These are phyloP conservation scores for Xerus rutilus DNA, from an alignment of 2,797 vertebrate genomes.

Conservation along the genomic window DNA sequence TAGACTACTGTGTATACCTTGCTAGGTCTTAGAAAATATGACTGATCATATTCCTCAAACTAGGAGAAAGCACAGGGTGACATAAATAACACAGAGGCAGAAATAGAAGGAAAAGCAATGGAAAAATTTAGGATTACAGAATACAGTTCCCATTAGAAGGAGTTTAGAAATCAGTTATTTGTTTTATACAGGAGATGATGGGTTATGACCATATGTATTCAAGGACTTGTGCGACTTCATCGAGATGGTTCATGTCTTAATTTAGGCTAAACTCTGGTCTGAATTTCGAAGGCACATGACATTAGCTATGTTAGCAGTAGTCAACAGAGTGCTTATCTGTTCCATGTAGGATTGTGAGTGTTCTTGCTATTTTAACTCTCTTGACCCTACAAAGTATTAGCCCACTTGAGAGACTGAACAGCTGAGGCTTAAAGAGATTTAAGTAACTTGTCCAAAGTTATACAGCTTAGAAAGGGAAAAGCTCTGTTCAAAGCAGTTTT, in stretches of 20 bases:
- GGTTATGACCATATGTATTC: not conserved
- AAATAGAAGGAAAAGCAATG: not conserved
- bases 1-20: conserved; percentile 14
- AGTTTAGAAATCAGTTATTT: not conserved
- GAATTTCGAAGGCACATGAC: not conserved
- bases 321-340: not conserved
- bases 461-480: not conserved
- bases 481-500: not conserved
- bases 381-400: not conserved
- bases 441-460: not conserved
- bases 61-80: not conserved
- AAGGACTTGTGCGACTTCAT: not conserved
- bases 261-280: not conserved
- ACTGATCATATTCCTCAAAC: not conserved
- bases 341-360: not conserved
- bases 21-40: conserved; percentile 29
- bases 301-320: not conserved
- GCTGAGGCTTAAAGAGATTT: not conserved
- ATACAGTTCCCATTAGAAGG: not conserved
- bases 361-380: not conserved
- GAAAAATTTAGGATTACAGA: not conserved
- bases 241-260: not conserved
- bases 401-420: not conserved
- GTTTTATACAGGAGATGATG: not conserved
- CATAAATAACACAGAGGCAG: not conserved